Percentiles rank a stretch among this genome's conserved stretches.
Evolutionary conservation across 2,888 invertebrate species (phyloP).

Genomic region (Linyphia triangularis): DNA sequence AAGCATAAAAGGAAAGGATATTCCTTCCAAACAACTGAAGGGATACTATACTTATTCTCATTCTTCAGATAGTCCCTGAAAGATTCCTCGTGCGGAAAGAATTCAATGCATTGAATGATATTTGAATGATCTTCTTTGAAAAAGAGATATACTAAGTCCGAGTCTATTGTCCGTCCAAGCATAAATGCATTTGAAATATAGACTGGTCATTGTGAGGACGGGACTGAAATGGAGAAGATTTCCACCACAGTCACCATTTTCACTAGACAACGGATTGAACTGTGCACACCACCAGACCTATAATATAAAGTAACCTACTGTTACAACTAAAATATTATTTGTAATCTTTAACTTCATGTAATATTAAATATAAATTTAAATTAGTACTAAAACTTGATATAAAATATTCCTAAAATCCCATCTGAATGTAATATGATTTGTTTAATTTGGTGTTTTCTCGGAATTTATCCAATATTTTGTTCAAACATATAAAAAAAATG

Average conservation of each 20-base stretch:
- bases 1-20: background rate
- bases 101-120: background rate
- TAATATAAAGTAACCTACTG: background rate
- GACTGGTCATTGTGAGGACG: slow-evolving; percentile 62
- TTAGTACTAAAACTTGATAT: no score
- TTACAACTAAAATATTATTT: no score
- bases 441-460: no score
- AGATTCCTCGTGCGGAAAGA: background rate
- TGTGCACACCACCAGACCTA: background rate
- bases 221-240: background rate
- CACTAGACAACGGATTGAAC: background rate
- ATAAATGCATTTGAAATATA: slow-evolving; percentile 74
- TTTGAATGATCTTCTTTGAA: slow-evolving; percentile 45
- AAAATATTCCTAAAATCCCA: no score
- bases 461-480: no score
- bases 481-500: no score
- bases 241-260: background rate
- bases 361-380: no score
- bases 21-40: background rate
- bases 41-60: background rate
- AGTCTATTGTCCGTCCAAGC: slow-evolving; percentile 57
- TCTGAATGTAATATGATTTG: no score
- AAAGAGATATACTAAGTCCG: background rate
- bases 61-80: background rate
- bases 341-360: no score